Evolutionary conservation across 2,797 vertebrate genomes (phyloP).

Genomic region (Enteromius viviparus): DNA sequence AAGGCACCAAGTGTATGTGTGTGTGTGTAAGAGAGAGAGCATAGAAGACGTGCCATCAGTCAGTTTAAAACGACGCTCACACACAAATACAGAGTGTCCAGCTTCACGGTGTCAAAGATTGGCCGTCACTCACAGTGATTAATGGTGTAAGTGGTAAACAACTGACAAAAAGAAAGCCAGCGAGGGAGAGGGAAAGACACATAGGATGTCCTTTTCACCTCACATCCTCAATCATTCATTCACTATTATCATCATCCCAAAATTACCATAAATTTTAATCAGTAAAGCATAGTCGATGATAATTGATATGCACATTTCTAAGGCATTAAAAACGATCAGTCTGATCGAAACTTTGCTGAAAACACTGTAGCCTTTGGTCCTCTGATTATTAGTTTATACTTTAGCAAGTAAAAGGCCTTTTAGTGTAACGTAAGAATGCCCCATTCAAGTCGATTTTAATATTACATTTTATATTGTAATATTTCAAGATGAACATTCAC

Average conservation of each 20-base stretch:
- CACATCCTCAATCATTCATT: not conserved
- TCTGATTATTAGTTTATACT: not conserved
- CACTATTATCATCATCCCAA: conserved; percentile 11
- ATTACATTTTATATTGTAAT: not conserved
- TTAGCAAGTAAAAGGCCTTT: not conserved
- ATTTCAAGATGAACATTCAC: not conserved
- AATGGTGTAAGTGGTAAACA: conserved; percentile 75
- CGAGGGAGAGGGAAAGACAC: conserved; percentile 62
- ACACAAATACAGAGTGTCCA: conserved; percentile 15
- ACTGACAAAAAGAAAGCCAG: conserved; percentile 49
- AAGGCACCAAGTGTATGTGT: conserved; percentile 46
- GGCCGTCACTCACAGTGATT: conserved; percentile 80
- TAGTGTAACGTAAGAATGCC: not conserved
- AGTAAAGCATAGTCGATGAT: not conserved
- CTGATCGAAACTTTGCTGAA: not conserved
- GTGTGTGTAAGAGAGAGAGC: not conserved
- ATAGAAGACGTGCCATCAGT: conserved; percentile 51
- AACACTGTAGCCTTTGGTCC: not conserved
- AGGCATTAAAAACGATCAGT: not conserved
- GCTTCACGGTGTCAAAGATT: conserved; percentile 67
- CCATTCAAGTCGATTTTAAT: not conserved
- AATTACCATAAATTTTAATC: not conserved
- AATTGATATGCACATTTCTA: not conserved
- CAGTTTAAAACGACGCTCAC: conserved; percentile 23
- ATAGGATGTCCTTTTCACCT: conserved; percentile 31